Base-by-base conservation (phyloP, 2,888 invertebrate genomes). In the Aromia moschata region DNA sequence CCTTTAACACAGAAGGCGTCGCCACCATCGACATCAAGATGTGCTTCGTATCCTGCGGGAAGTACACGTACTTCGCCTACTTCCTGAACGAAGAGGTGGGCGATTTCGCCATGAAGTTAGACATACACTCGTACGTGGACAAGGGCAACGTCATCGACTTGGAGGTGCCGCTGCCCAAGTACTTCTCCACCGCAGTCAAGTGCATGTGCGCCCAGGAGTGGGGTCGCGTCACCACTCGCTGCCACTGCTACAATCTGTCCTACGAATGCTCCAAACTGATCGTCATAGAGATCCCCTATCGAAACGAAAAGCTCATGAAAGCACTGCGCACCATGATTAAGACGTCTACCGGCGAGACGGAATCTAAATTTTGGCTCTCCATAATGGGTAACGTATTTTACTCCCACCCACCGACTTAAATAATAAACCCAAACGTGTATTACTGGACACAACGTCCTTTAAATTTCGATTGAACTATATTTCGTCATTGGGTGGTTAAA, bases 61-160 rank as follows among this genome's bases (percentile, higher is more conserved):
- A 11, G 3, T 53, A 17, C 11, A 43, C 38, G 1, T 66, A 63
- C 7, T 74, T 67, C 46, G 17, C 74, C 1, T 74, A 72, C 56
- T 76, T 72, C 38, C 55, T 65, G 15, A 73, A 74, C 46, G 63
- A 64, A 25, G 58, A 59, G 15, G 44, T 70, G 2, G 78, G 78
- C 3, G 75, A 75, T 55, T 78, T 74, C 59, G 71, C 69, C 15
- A 62, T 75, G 14, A 66, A 72, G 51, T 11, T 77, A 1, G 56
- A 25, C 0, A 59, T 71, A 7, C 58, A 40, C 15, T 43, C 67
- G 2, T 46, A 7, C 2, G 12, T 59, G 11, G 11, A 41, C 0
- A 41, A 52, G 4, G 44, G 55, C 1, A 43, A 25, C 3, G 31
- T 44, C 31, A 44, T 49, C 10, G 25, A 53, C 5, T 14, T 75